Conservation (phyloP, 2,797 vertebrate genomes). For the Channa striata region DNA sequence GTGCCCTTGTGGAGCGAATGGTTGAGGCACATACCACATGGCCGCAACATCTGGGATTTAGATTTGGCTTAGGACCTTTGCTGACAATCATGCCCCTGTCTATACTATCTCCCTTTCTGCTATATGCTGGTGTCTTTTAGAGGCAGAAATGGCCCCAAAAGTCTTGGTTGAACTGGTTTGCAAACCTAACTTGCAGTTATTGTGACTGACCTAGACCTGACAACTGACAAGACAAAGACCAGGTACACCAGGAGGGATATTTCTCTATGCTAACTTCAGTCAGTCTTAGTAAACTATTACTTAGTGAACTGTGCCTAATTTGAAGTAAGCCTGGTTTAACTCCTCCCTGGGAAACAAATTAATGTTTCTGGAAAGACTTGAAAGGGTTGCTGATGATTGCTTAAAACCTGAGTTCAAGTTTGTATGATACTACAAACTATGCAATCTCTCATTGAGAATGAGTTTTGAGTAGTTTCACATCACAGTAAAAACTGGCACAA, state of each 20-base stretch:
- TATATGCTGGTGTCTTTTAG: too few relatives aligned
- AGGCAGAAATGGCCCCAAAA: too few relatives aligned
- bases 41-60: too few relatives aligned
- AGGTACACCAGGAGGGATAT: too few relatives aligned
- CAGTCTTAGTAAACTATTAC: too few relatives aligned
- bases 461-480: conserved; percentile 45
- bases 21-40: too few relatives aligned
- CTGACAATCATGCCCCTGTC: too few relatives aligned
- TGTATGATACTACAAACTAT: conserved; percentile 45
- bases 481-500: conserved; percentile 69
- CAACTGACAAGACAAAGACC: neutral
- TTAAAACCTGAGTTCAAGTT: conserved; percentile 71
- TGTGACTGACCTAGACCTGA: neutral
- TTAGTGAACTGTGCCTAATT: too few relatives aligned
- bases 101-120: too few relatives aligned
- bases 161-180: too few relatives aligned
- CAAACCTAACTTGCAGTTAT: neutral
- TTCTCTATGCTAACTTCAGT: neutral
- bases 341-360: conserved; percentile 21
- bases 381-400: conserved; percentile 46
- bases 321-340: neutral
- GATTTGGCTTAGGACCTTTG: too few relatives aligned
- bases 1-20: too few relatives aligned
- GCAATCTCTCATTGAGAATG: conserved; percentile 27
- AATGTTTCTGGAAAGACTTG: conserved; percentile 21